Percentiles rank a stretch among this genome's conserved stretches.
Evolutionary conservation across 2,797 vertebrate species (phyloP).

Genomic region (Propithecus deckenii): DNA sequence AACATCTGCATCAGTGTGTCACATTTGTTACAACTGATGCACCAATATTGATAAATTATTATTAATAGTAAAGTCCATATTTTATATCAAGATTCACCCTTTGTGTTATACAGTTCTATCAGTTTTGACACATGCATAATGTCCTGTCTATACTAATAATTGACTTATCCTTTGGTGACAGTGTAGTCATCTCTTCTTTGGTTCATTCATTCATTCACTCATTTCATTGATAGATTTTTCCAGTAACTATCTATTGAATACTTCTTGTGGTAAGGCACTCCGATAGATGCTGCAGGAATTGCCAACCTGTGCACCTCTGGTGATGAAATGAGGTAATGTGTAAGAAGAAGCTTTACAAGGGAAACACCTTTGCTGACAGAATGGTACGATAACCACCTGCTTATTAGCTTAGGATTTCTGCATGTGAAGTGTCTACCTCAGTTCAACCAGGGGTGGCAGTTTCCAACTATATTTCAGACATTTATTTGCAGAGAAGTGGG

Average conservation of each 20-base stretch:
- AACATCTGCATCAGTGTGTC: not conserved
- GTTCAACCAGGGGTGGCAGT: not conserved
- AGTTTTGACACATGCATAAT: not conserved
- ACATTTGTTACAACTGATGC: not conserved
- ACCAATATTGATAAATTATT: not conserved
- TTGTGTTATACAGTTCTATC: not conserved
- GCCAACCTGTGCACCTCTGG: not conserved
- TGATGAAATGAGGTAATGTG: not conserved
- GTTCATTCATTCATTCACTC: not conserved
- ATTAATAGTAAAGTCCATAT: not conserved
- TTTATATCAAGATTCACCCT: not conserved
- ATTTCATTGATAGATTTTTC: not conserved
- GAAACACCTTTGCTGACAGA: not conserved
- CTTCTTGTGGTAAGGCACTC: not conserved
- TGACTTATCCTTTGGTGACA: not conserved
- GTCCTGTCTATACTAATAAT: not conserved
- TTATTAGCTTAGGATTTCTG: constrained; percentile 1
- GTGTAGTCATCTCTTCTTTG: not conserved
- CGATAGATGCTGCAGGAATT: not conserved
- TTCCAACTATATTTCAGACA: constrained; percentile 1
- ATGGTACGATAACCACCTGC: not conserved
- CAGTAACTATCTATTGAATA: not conserved
- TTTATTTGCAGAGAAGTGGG: not conserved
- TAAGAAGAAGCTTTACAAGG: not conserved
- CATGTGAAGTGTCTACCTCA: not conserved